These are phyloP conservation scores for Xylocopa sonorina DNA, from an alignment of 1,140 invertebrate species.

Conservation along the genomic window DNA sequence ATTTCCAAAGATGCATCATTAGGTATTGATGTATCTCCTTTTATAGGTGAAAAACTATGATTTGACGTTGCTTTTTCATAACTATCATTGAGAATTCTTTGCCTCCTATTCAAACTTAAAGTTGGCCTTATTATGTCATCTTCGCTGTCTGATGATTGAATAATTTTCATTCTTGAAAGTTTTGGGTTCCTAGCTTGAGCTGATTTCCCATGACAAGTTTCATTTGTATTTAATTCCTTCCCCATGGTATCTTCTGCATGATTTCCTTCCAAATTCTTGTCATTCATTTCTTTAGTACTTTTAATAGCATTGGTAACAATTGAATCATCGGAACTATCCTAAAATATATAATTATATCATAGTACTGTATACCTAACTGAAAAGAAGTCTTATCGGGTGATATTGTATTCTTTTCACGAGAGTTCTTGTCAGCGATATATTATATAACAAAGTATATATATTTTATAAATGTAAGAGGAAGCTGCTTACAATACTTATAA, in stretches of 20 bases:
- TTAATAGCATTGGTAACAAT: not conserved
- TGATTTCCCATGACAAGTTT: not conserved
- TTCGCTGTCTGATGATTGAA: slow-evolving; percentile 54
- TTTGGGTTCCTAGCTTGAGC: not conserved
- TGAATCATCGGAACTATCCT: slow-evolving; percentile 57
- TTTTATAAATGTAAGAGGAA: not conserved
- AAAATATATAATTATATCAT: slow-evolving; percentile 5
- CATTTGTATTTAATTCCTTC: not conserved
- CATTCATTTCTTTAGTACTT: not conserved
- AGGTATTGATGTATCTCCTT: not conserved
- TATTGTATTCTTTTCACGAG: too few relatives aligned
- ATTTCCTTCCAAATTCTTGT: not conserved
- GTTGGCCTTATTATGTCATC: slow-evolving; percentile 9
- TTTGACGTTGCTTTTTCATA: not conserved
- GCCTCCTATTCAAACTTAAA: slow-evolving; percentile 42
- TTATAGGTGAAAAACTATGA: not conserved
- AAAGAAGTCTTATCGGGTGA: not conserved
- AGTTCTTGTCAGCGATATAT: too few relatives aligned
- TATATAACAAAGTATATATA: too few relatives aligned
- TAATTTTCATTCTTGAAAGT: not conserved
- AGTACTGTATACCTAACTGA: too few relatives aligned
- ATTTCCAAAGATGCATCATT: not conserved
- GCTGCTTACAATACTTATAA: slow-evolving; percentile 54
- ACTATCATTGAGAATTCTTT: not conserved
- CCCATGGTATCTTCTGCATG: slow-evolving; percentile 8